phyloP scores from a whole-genome alignment of 1,140 invertebrate species.

The Vanessa atalanta region DNA sequence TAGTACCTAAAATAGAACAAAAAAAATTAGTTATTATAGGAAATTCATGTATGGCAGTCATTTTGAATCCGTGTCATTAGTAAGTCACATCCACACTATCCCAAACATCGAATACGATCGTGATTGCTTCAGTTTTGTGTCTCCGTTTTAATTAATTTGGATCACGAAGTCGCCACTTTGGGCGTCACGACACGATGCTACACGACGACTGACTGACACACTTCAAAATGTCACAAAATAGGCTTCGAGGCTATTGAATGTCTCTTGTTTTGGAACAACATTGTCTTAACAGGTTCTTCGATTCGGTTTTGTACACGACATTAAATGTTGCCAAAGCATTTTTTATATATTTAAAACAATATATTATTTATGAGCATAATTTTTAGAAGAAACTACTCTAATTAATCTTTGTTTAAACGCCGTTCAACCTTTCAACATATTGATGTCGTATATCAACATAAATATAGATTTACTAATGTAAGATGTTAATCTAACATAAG shows the following conservation, averaged over 20 bases:
- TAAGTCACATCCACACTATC: constrained; percentile 59
- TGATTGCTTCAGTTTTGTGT: constrained; percentile 77
- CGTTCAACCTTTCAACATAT: too few relatives aligned
- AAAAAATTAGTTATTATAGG: not conserved
- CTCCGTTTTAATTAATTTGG: constrained; percentile 80
- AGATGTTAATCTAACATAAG: not conserved
- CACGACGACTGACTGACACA: constrained; percentile 72
- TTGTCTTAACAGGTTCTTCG: constrained; percentile 39
- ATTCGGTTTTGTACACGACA: not conserved
- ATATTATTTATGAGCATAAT: too few relatives aligned
- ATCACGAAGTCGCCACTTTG: constrained; percentile 78
- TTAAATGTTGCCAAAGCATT: too few relatives aligned
- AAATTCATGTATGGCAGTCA: too few relatives aligned
- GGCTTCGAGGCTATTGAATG: constrained; percentile 65
- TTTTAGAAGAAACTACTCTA: too few relatives aligned
- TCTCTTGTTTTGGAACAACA: constrained; percentile 44
- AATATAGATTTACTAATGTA: not conserved
- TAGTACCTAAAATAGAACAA: too few relatives aligned
- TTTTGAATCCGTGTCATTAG: not conserved
- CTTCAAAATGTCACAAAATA: constrained; percentile 79
- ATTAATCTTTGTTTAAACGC: too few relatives aligned
- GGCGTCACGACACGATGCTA: constrained; percentile 72
- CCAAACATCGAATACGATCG: constrained; percentile 64
- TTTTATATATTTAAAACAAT: too few relatives aligned
- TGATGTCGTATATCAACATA: too few relatives aligned